Evolutionary conservation across 2,113 vertebrate genomes (phyloP).

Genomic region (Opisthocomus hoazin): DNA sequence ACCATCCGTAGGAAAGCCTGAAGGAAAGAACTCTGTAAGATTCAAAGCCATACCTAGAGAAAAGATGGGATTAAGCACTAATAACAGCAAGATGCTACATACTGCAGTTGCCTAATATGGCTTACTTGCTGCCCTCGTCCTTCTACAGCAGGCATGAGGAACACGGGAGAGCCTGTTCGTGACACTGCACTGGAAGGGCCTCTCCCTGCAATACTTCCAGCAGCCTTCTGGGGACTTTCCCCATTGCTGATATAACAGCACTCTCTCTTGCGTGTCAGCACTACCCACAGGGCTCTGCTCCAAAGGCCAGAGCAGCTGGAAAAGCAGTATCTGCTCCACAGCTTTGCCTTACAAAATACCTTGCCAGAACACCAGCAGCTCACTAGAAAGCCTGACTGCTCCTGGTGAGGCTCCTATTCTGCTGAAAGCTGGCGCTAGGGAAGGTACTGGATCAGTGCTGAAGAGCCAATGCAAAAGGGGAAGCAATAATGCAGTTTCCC

Average conservation of each 20-base stretch:
- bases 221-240: not conserved
- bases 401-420: not conserved
- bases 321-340: not conserved
- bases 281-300: not conserved
- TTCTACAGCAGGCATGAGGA: not conserved
- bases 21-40: not conserved
- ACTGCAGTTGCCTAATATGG: not conserved
- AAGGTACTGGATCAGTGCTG: not conserved
- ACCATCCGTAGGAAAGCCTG: slow-evolving; percentile 86
- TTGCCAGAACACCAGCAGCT: not conserved
- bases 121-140: not conserved
- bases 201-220: not conserved
- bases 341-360: not conserved
- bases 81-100: not conserved
- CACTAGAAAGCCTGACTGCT: not conserved
- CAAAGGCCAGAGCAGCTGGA: not conserved
- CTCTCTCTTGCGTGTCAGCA: not conserved
- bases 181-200: not conserved
- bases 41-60: not conserved
- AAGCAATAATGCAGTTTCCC: not conserved
- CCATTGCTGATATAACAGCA: not conserved
- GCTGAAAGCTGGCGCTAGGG: not conserved
- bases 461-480: not conserved
- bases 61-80: not conserved
- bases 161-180: not conserved